Evolutionary conservation across 2,888 invertebrate genomes (phyloP), one percentile per base, ranked within the genome.

Genomic region (Callyntrura guangdongensis): DNA sequence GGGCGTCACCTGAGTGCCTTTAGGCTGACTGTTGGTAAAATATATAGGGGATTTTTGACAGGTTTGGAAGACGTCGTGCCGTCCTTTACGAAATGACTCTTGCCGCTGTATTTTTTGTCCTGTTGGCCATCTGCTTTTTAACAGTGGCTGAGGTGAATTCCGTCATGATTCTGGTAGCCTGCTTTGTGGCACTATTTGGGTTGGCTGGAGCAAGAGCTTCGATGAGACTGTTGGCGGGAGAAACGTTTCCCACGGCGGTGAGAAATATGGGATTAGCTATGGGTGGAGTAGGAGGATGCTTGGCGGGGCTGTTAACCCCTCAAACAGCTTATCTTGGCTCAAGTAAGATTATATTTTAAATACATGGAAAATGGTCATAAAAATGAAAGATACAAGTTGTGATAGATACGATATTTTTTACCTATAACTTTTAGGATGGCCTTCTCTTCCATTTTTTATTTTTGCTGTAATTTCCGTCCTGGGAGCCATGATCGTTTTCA

Each of bases 401-500:
- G n/a, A n/a, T n/a, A n/a, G n/a, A n/a, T n/a, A n/a, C n/a, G n/a
- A n/a, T 11, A 67, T 36, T 67, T 25, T 47, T 1, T 47, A 0
- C 9, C 25, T n/a, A n/a, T n/a, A n/a, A n/a, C n/a, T n/a, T n/a
- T n/a, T n/a, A 93, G 92, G 67, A 59, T 93, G 88, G 87, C 92
- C 93, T 27, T 67, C 93, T 0, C 9, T 92, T 11, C 93, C 93
- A 12, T 93, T 89, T 82, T 92, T 93, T 27, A 89, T 92, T 11
- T 93, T 93, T 89, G 92, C 81, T 0, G 20, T 6, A 3, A 86
- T 93, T 9, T 87, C 91, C 25, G 88, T 92, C n/a, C 53, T 72
- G 0, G 93, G 92, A 14, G 90, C 92, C 1, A 56, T 92, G 1
- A 82, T 93, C 0, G 91, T 92, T 3, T 92, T 93, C 47, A 86